These are phyloP conservation scores for Opisthocomus hoazin DNA, from an alignment of 2,113 vertebrate species.

Conservation along the genomic window DNA sequence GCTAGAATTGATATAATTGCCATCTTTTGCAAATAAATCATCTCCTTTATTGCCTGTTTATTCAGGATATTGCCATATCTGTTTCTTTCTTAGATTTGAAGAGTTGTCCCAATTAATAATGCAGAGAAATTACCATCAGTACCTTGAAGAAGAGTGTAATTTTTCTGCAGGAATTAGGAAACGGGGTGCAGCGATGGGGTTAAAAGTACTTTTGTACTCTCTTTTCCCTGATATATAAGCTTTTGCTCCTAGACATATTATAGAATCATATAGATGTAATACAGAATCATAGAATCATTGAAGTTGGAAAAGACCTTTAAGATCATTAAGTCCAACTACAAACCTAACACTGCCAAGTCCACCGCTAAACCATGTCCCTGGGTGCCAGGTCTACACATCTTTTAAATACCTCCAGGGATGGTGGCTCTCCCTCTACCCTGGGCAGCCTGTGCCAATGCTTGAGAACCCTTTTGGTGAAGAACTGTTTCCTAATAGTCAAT, in stretches of 20 bases:
- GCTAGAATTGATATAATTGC: conserved; percentile 11
- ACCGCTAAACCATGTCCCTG: too few species aligned
- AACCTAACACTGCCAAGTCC: too few species aligned
- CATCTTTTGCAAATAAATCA: neutral
- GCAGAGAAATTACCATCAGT: neutral
- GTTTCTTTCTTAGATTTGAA: neutral
- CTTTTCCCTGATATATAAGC: neutral
- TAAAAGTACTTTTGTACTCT: neutral
- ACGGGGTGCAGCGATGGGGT: neutral
- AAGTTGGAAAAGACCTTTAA: too few species aligned
- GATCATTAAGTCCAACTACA: too few species aligned
- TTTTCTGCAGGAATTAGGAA: neutral
- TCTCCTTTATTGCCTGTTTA: neutral
- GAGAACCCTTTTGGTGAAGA: too few species aligned
- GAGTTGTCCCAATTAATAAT: neutral
- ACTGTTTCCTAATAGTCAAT: too few species aligned
- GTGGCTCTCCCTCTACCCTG: too few species aligned
- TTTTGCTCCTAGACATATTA: neutral
- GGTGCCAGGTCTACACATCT: too few species aligned
- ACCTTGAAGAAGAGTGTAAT: neutral
- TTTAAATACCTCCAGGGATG: too few species aligned
- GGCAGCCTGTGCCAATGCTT: too few species aligned
- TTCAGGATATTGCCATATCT: neutral
- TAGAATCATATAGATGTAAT: too few species aligned
- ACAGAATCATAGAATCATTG: too few species aligned